Evolutionary conservation across 2,797 vertebrate genomes (phyloP).

Genomic region (Platalea minor): DNA sequence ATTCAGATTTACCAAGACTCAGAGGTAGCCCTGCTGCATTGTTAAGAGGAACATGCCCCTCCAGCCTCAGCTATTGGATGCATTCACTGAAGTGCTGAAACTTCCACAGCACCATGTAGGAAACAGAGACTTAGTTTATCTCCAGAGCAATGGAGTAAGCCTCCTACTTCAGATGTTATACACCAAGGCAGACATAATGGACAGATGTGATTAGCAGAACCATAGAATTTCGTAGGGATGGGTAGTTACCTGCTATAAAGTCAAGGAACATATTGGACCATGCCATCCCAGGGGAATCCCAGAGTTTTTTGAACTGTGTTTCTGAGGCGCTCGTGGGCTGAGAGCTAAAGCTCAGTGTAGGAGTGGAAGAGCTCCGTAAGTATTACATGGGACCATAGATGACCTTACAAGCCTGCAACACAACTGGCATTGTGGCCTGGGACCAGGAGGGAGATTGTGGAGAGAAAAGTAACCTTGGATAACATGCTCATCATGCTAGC

Average conservation of each 20-base stretch:
- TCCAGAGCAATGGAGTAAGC: background rate
- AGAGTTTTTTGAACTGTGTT: background rate
- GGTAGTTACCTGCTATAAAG: background rate
- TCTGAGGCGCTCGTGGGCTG: background rate
- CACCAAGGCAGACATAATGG: background rate
- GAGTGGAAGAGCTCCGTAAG: background rate
- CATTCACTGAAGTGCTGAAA: background rate
- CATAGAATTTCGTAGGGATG: background rate
- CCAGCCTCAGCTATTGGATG: background rate
- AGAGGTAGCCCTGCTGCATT: background rate
- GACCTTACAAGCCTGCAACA: background rate
- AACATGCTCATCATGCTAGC: background rate
- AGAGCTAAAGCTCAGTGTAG: background rate
- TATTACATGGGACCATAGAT: background rate
- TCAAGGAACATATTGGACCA: background rate
- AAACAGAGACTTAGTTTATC: background rate
- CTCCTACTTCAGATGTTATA: background rate
- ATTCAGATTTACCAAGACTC: background rate
- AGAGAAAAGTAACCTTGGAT: background rate
- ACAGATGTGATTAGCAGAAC: background rate
- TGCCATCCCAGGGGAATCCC: background rate
- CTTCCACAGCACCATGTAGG: background rate
- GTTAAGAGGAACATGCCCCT: background rate
- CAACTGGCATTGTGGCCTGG: background rate
- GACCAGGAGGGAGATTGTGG: background rate